Evolutionary conservation across 2,888 invertebrate genomes (phyloP), one percentile per base, ranked within the genome.

Genomic region (Dolichopus griseipennis): DNA sequence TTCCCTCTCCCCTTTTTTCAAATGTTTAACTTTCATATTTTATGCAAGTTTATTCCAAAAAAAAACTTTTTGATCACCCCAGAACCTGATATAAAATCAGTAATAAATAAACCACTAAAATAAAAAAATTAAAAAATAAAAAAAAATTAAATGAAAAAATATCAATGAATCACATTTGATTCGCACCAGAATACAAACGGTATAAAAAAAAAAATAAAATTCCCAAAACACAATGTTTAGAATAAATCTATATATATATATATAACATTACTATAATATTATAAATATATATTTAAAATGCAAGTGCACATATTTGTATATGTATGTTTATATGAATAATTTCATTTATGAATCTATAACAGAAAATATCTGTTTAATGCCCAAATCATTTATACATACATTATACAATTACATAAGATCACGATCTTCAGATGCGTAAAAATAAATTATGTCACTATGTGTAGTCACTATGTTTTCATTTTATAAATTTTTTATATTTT

Each of bases 321-420:
- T 27, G 27, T n/a, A n/a, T n/a, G n/a, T n/a, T 43, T 52, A 18
- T 52, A 18, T 12, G 6, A 2, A 52, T 52, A 18, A 52, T 18
- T 12, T 18, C 18, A 12, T 6, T 52, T 52, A 18, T 52, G 9
- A 18, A 52, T 52, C 52, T 52, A 52, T 52, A 52, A 52, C 52
- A 52, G 52, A 52, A 41, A 52, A 52, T 52, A 52, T 52, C 52
- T 18, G 52, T 52, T 52, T 27, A 52, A 52, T 12, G 52, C 52
- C 2, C 18, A 52, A 27, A 52, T 15, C 52, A 52, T 52, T n/a
- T n/a, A 34, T 34, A 34, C 43, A n/a, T 52, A 52, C 52, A 52
- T 52, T 52, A n/a, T n/a, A 52, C 52, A 52, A 52, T 52, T 52
- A 52, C n/a, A 52, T 52, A 52, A 52, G 52, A 52, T 52, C 52